Base-by-base conservation (phyloP, 2,888 invertebrate species). In the Notodromas monacha region DNA sequence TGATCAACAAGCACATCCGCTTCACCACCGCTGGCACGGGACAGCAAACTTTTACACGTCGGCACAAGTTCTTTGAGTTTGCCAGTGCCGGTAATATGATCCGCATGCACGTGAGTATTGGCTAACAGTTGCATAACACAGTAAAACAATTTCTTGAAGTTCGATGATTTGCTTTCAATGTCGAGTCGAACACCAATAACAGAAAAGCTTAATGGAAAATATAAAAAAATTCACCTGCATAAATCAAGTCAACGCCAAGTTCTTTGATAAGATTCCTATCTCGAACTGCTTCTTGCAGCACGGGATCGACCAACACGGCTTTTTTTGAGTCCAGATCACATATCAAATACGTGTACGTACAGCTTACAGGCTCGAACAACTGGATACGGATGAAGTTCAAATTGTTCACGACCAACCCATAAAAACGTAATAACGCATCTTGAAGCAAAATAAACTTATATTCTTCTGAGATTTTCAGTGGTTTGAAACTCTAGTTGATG, bases 61-160 rank as follows among this genome's bases (percentile, higher is more conserved):
- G 48, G 41, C 12, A 52, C 14, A 6, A 34, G 32, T 31, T 45
- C 42, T 37, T 54, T 56, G 6, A 58, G 40, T 16, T 42, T 37
- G 2, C 54, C 54, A 3, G 51, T 51, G 2, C 56, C 56, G 4
- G 58, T 58, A n/a, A 59, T 43, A 38, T 58, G 58, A 41, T 58
- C 58, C 6, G 58, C 58, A 41, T 58, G 58, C 11, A 55, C 50
- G 41, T 58, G 58, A 3, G 58, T 58, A 42, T 59, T 58, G 10
- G 49, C 50, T 51, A 26, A n/a, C n/a, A n/a, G n/a, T n/a, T n/a
- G n/a, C n/a, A n/a, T n/a, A n/a, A n/a, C n/a, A 33, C 11, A 12
- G 28, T 2, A 12, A 13, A 12, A 16, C 14, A 26, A 26, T 31
- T 32, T 21, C n/a, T n/a, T n/a, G n/a, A n/a, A n/a, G n/a, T n/a